Conservation (phyloP, 2,888 invertebrate genomes). For the Omphaloscelis lunosa region DNA sequence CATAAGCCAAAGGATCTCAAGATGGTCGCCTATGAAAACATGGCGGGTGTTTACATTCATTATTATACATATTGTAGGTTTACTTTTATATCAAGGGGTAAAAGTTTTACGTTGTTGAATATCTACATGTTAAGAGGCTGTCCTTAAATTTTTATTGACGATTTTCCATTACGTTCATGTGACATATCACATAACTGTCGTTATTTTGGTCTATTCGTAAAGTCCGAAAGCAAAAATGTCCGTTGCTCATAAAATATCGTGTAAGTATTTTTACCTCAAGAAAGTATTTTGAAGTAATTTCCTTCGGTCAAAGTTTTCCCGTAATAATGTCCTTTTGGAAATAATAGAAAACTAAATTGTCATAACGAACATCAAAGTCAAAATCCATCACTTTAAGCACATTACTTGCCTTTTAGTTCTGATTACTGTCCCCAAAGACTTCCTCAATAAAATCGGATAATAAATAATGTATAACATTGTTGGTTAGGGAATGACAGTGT, state of each 20-base stretch:
- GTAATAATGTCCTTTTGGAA: neutral
- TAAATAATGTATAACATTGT: conserved; percentile 70
- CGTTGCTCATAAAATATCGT: neutral
- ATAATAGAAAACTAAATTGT: conserved; percentile 25
- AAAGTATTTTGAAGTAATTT: conserved; percentile 12
- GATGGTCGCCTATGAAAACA: conserved; percentile 58
- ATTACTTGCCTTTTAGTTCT: conserved; percentile 45
- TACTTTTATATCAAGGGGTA: conserved; percentile 50
- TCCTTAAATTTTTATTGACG: neutral
- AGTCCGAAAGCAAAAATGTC: neutral
- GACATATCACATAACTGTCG: neutral
- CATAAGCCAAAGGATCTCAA: conserved; percentile 58
- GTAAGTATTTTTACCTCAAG: neutral
- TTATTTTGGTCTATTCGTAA: neutral
- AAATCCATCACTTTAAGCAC: conserved; percentile 25
- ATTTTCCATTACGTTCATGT: neutral
- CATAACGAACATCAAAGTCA: conserved; percentile 10
- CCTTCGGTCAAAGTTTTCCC: neutral
- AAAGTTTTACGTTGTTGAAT: conserved; percentile 30
- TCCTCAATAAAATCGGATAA: conserved; percentile 62
- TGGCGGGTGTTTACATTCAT: conserved; percentile 55
- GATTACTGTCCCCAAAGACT: conserved; percentile 50
- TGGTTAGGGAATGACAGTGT: conserved; percentile 61
- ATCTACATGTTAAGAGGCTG: conserved; percentile 1
- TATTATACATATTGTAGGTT: conserved; percentile 47